Percentiles rank a stretch among this genome's conserved stretches.
Evolutionary conservation across 2,113 vertebrate genomes (phyloP).

Genomic region (Cyphomyrus plagiostoma): DNA sequence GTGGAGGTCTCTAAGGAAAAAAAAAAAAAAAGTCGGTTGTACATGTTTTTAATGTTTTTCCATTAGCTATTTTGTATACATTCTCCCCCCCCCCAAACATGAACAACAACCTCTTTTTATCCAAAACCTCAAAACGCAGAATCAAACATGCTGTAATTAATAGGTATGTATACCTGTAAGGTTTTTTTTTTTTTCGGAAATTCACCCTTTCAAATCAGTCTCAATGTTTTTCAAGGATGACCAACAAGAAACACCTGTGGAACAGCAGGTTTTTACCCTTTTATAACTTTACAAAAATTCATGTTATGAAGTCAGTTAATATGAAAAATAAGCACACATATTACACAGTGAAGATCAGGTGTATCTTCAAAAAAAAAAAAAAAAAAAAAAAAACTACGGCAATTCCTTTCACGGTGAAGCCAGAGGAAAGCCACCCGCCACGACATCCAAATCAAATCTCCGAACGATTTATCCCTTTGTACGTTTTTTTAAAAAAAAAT

Average conservation of each 20-base stretch:
- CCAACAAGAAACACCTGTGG: neutral
- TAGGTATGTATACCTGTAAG: neutral
- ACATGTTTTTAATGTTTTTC: constrained; percentile 13
- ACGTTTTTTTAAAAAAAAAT: neutral
- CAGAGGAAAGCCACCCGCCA: neutral
- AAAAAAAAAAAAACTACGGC: neutral
- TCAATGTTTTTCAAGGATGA: neutral
- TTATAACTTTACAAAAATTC: neutral
- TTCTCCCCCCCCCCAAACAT: constrained; percentile 2
- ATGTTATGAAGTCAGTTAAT: neutral
- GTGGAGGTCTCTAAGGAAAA: neutral
- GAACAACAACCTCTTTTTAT: constrained; percentile 12
- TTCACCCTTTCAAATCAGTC: neutral
- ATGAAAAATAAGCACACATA: constrained; percentile 11
- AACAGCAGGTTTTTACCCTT: neutral
- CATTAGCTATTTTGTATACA: constrained; percentile 8
- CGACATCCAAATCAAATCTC: neutral
- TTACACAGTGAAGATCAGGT: neutral
- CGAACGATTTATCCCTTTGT: neutral
- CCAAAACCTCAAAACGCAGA: constrained; percentile 15
- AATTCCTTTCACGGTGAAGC: neutral
- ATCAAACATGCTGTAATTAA: constrained; percentile 7
- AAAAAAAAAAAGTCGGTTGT: neutral
- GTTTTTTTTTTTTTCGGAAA: neutral
- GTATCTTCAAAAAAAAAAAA: neutral